Evolutionary conservation across 53 echinoderm and acorn worm genomes (phyloP).

Genomic region (Zoroaster sp.): DNA sequence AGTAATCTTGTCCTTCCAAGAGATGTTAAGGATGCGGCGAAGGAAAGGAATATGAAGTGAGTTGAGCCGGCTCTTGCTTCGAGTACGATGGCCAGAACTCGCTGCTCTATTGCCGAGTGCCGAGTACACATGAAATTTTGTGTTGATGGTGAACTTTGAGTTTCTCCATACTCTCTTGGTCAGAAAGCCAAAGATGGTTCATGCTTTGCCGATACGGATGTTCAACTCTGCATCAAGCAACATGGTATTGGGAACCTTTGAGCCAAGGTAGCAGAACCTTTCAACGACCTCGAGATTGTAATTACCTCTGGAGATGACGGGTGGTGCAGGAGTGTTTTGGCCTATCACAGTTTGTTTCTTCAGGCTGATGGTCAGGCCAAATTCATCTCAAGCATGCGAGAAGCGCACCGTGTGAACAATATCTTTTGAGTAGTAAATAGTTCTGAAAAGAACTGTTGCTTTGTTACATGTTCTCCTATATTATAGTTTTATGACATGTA

Average conservation of each 20-base stretch:
- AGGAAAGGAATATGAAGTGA: no score
- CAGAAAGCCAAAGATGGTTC: background rate
- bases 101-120: no score
- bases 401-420: constrained; percentile 4
- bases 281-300: background rate
- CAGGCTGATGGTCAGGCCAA: background rate
- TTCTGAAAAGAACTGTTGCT: no score
- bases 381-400: background rate
- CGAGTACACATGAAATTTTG: background rate
- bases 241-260: constrained; percentile 6
- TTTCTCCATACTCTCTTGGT: constrained; percentile 23
- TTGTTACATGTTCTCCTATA: no score
- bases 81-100: no score
- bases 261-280: constrained; percentile 47
- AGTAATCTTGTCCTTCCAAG: no score
- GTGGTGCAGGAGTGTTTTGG: background rate
- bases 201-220: background rate
- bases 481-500: no score
- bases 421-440: no score
- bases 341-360: background rate
- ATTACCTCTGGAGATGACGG: background rate
- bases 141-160: constrained; percentile 10
- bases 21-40: no score
- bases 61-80: no score
- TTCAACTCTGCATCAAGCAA: background rate